Evolutionary conservation across 2,113 vertebrate genomes (phyloP), one percentile per base, ranked within the genome.

Genomic region (Scalopus aquaticus): DNA sequence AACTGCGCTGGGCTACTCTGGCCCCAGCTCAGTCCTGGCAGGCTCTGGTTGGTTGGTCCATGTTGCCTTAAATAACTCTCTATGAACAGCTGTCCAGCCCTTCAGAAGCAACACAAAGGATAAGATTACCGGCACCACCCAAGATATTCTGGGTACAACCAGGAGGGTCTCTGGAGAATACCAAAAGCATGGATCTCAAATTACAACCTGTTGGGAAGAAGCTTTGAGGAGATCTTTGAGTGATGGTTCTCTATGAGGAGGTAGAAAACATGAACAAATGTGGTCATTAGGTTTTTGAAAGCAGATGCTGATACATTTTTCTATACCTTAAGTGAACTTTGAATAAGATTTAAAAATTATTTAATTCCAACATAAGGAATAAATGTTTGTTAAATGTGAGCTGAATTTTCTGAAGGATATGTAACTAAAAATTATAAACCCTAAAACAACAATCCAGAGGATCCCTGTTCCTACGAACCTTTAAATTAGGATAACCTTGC

Each of bases 41-140:
- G 15, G 42, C 65, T 95, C 62, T 72, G 37, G 65, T 86, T 95
- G 83, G 93, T 93, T 95, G 81, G 83, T 85, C 67, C 92, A 78
- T n/a, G 84, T 60, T 96, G 60, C 96, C 88, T 87, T 95, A 96
- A 97, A 97, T 97, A 96, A 90, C 81, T 24, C 65, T 88, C 84
- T 70, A 56, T 42, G 80, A 94, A 69, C 97, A 96, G 95, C 92
- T 95, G 97, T 81, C 80, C 94, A 85, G 74, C 78, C 93, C 90
- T 74, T 88, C 90, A 96, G 95, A 96, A 93, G 84, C 83, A 96
- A 90, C 83, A 95, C 0, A 22, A 96, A 65, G 95, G 95, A 72
- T 97, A 95, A 85, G 78, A 95, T 97, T 97, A 93, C 97, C 93
- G 86, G 90, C 93, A 78, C 51, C 81, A 83, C 32, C 37, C 46